Evolutionary conservation across 2,113 vertebrate genomes (phyloP).

Genomic region (Peucedramus taeniatus): DNA sequence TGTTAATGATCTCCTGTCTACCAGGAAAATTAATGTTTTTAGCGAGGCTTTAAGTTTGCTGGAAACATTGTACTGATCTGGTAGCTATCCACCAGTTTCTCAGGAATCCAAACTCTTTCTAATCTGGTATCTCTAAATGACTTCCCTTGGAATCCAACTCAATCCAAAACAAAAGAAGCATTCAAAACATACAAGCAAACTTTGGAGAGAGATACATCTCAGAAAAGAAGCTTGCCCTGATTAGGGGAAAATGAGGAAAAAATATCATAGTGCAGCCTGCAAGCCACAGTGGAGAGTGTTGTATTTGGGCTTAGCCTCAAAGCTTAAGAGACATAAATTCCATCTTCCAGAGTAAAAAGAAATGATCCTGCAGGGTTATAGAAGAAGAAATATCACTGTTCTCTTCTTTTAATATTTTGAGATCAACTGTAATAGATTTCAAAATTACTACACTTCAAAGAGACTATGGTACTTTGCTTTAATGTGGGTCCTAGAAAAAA

Average conservation of each 20-base stretch:
- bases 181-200: background rate
- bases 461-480: background rate
- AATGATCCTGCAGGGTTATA: background rate
- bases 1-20: background rate
- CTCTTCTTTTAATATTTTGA: background rate
- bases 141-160: background rate
- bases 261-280: background rate
- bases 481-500: background rate
- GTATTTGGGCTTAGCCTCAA: background rate
- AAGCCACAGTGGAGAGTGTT: background rate
- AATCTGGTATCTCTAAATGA: background rate
- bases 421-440: background rate
- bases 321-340: background rate
- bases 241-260: background rate
- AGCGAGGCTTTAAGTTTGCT: background rate
- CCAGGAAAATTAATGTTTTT: background rate
- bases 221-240: background rate
- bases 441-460: background rate
- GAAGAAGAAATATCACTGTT: background rate
- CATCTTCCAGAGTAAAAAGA: background rate
- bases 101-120: background rate
- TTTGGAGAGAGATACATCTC: background rate
- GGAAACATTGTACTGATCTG: background rate
- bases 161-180: background rate
- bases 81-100: background rate